Base-by-base conservation (phyloP, 2,797 vertebrate genomes). In the Anolis apletophallus region DNA sequence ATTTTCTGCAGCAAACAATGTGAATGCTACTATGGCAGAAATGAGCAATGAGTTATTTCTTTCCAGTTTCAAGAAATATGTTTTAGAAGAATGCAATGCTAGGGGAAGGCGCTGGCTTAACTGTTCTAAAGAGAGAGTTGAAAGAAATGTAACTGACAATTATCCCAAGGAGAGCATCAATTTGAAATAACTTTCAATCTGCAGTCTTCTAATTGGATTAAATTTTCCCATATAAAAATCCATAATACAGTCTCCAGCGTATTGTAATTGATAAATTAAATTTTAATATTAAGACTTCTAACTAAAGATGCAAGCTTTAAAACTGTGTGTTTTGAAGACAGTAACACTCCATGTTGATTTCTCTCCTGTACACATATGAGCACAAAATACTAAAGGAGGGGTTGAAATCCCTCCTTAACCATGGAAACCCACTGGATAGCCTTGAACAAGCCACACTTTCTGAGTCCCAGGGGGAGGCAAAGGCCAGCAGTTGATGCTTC, bases 1-100 rank as follows among this genome's bases (percentile, higher is more conserved):
- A 84, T 88, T 95, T 92, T 93, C 69, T 93, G 79, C 88, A 95
- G 92, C 64, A 78, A 95, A 95, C 92, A 95, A 90, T 90, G 84
- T 93, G 87, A 93, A 61, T 87, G 89, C 89, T 94, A 92, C 89
- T 89, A 87, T 90, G 88, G 80, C 90, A 90, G 84, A 88, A 95
- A 83, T 91, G 90, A 94, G 84, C 85, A 92, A 71, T 57, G 81
- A 90, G 68, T 76, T 74, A 69, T 81, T 93, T 88, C 75, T 67
- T 85, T 92, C 90, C 52, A 59, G 85, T 79, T 93, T 94, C 85
- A 87, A 92, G 82, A 88, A 91, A 88, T 80, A 64, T 0, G 0
- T 83, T 90, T 92, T 90, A 69, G 81, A 78, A 52, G 76, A 90
- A 88, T 89, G 68, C 86, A 84, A 87, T 82, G 81, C 84, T 84